phyloP scores from a whole-genome alignment of 2,113 vertebrate genomes.

The Pogona vitticeps region DNA sequence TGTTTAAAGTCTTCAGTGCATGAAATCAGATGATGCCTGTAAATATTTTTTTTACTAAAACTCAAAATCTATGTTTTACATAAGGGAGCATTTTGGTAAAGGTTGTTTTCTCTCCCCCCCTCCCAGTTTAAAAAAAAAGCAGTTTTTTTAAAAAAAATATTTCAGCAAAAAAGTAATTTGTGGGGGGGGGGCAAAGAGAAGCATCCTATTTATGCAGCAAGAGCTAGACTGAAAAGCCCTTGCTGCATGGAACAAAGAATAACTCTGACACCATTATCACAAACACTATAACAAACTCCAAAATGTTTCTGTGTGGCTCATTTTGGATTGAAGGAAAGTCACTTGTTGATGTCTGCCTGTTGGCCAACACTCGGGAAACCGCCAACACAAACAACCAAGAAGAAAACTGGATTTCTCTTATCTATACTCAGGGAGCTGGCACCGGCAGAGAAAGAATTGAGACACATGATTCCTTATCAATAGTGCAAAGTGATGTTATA shows the following conservation, averaged over 20 bases:
- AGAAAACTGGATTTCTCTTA: background rate
- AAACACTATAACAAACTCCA: background rate
- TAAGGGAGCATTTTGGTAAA: constrained; percentile 41
- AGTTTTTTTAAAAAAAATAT: background rate
- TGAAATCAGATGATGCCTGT: constrained; percentile 57
- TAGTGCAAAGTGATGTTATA: background rate
- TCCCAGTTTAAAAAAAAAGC: background rate
- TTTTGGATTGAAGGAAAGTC: background rate
- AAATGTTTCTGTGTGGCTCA: background rate
- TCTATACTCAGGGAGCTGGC: background rate
- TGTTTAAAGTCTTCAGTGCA: constrained; percentile 56
- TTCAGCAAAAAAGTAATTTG: constrained; percentile 42
- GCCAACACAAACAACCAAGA: too few species aligned
- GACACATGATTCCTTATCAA: background rate
- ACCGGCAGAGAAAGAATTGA: background rate
- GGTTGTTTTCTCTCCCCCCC: background rate
- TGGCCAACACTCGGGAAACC: background rate
- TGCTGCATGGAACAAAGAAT: background rate
- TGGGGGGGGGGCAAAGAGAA: constrained; percentile 31
- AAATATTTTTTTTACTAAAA: constrained; percentile 27
- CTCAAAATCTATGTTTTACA: constrained; percentile 33
- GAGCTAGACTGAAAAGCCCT: background rate
- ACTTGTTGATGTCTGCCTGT: too few species aligned
- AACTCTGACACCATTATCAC: too few species aligned
- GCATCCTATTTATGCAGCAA: background rate